Percentiles rank a stretch among this genome's conserved stretches.
phyloP scores from a whole-genome alignment of 2,888 invertebrate genomes.

The Dyspetes luteomarginatus region DNA sequence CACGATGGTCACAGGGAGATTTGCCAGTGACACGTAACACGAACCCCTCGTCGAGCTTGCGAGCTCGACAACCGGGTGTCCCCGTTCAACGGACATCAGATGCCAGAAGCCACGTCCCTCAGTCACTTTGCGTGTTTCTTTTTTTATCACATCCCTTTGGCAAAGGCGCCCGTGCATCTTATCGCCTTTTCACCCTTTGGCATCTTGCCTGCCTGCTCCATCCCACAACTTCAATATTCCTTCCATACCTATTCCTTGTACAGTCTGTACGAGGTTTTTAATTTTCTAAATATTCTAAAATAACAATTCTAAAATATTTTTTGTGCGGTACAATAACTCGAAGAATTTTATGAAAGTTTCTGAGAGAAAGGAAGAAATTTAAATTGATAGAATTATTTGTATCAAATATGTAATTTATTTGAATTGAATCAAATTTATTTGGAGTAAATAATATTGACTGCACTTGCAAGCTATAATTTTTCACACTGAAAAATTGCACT shows the following conservation, averaged over 20 bases:
- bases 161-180: conserved; percentile 39
- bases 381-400: too few species aligned
- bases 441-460: background rate
- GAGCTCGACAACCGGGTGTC: conserved; percentile 18
- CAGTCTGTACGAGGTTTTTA: background rate
- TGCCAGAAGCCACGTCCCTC: conserved; percentile 16
- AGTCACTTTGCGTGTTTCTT: background rate
- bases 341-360: too few species aligned
- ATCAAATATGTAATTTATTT: too few species aligned
- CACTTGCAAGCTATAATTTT: background rate
- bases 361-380: too few species aligned
- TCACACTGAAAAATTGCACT: background rate
- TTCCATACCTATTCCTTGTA: background rate
- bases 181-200: conserved; percentile 47
- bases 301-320: background rate
- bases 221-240: background rate
- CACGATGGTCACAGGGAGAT: conserved; percentile 53
- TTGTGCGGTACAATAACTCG: too few species aligned
- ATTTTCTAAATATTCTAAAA: background rate
- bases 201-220: conserved; percentile 15
- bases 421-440: background rate
- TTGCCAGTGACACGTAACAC: conserved; percentile 45
- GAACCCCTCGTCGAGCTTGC: conserved; percentile 21
- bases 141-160: conserved; percentile 33
- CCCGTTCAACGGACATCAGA: conserved; percentile 8